Percentiles rank a stretch among this genome's conserved stretches.
phyloP scores from a whole-genome alignment of 1,140 invertebrate genomes.

The Monomorium pharaonis region DNA sequence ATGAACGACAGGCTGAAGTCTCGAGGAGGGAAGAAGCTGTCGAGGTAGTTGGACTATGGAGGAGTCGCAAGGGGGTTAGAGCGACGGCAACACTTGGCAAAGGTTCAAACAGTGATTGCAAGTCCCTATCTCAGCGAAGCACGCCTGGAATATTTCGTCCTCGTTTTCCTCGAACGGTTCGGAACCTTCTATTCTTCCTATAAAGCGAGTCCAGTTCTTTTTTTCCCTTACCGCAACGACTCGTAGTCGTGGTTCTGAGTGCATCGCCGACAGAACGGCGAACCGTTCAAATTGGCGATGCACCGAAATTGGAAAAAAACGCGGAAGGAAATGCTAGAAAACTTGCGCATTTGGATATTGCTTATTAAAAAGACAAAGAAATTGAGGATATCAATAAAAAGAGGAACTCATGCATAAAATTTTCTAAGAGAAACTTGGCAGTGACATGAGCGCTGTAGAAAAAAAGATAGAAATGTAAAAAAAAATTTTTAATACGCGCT shows the following conservation, averaged over 20 bases:
- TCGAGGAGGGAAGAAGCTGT: not conserved
- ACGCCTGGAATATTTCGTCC: slow-evolving; percentile 78
- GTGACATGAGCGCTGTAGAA: not conserved
- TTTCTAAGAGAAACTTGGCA: not conserved
- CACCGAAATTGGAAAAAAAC: slow-evolving; percentile 52
- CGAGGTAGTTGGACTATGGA: slow-evolving; percentile 20
- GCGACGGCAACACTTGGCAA: slow-evolving; percentile 77
- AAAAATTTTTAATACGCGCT: not conserved
- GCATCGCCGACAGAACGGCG: slow-evolving; percentile 2
- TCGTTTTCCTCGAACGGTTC: slow-evolving; percentile 64
- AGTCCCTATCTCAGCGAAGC: slow-evolving; percentile 81
- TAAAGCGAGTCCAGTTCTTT: slow-evolving; percentile 39
- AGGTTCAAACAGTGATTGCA: slow-evolving; percentile 84
- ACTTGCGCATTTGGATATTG: slow-evolving; percentile 12
- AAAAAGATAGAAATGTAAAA: not conserved
- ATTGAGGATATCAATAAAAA: not conserved
- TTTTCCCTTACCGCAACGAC: slow-evolving; percentile 15
- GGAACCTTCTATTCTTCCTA: slow-evolving; percentile 64
- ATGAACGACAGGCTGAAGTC: slow-evolving; percentile 3
- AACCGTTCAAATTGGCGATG: slow-evolving; percentile 63
- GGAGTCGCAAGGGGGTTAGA: slow-evolving; percentile 50
- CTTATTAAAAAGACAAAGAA: not conserved
- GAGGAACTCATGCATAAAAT: not conserved
- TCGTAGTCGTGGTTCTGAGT: not conserved
- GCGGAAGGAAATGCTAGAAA: not conserved